Conservation (phyloP, 2,113 vertebrate species). For the Callorhinus ursinus region DNA sequence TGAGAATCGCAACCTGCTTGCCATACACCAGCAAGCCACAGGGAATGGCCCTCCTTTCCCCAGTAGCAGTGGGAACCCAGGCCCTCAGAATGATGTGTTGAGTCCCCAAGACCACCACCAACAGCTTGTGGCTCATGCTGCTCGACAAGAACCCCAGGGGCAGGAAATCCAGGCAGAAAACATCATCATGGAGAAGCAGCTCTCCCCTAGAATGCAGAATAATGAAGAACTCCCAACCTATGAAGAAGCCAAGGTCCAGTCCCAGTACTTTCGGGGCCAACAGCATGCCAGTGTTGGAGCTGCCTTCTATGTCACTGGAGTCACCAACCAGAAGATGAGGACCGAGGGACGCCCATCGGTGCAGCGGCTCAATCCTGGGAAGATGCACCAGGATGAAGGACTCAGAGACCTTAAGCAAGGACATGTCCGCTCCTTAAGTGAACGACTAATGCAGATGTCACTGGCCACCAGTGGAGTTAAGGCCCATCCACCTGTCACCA, state of each 20-base stretch:
- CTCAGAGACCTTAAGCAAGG: slow-evolving; percentile 99
- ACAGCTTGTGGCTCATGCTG: slow-evolving; percentile 92
- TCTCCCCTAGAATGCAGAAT: slow-evolving; percentile 89
- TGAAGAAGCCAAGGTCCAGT: slow-evolving; percentile 99
- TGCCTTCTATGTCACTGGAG: slow-evolving; percentile 95
- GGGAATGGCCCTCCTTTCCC: slow-evolving; percentile 87
- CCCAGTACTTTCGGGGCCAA: slow-evolving; percentile 97
- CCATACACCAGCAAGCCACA: slow-evolving; percentile 92
- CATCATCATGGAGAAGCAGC: slow-evolving; percentile 94
- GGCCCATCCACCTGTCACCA: slow-evolving; percentile 94
- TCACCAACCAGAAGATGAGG: slow-evolving; percentile 94
- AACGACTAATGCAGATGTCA: slow-evolving; percentile 98
- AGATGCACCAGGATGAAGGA: slow-evolving; percentile 97
- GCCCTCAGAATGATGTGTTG: slow-evolving; percentile 87
- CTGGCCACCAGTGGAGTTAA: slow-evolving; percentile 97
- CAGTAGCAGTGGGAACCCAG: slow-evolving; percentile 85
- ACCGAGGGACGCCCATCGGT: slow-evolving; percentile 95
- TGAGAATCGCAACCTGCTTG: slow-evolving; percentile 94
- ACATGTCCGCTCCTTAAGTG: slow-evolving; percentile 97
- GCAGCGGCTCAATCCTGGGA: slow-evolving; percentile 92
- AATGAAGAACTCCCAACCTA: slow-evolving; percentile 97
- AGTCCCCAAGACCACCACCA: slow-evolving; percentile 89
- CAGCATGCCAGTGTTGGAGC: slow-evolving; percentile 91
- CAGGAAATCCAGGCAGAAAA: slow-evolving; percentile 98
- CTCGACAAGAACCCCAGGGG: slow-evolving; percentile 98